phyloP scores from a whole-genome alignment of 2,113 vertebrate species.

The Talpa occidentalis region DNA sequence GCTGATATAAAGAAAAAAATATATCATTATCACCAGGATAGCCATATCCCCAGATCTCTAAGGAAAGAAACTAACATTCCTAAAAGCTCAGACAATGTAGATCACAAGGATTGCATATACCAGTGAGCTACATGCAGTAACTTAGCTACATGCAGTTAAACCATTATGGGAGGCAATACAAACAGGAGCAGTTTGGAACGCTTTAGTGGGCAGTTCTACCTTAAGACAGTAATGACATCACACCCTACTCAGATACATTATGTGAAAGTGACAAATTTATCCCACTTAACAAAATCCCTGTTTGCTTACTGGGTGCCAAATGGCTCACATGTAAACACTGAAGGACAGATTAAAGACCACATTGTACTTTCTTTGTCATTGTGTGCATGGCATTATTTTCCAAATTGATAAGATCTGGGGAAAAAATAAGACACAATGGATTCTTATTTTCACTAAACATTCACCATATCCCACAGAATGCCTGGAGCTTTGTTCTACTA shows the following conservation, averaged over 20 bases:
- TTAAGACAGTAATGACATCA: slow-evolving; percentile 27
- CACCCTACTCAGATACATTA: slow-evolving; percentile 1
- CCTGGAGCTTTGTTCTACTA: background rate
- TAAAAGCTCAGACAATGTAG: background rate
- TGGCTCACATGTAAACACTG: background rate
- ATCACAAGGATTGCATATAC: background rate
- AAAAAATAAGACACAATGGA: slow-evolving; percentile 59
- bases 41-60: background rate
- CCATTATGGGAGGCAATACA: background rate
- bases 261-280: slow-evolving; percentile 46
- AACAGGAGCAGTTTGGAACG: background rate
- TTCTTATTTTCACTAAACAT: slow-evolving; percentile 51
- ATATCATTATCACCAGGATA: background rate
- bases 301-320: slow-evolving; percentile 30
- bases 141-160: background rate
- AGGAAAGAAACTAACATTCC: background rate
- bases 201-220: background rate
- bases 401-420: slow-evolving; percentile 61
- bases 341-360: slow-evolving; percentile 53
- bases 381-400: slow-evolving; percentile 54
- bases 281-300: background rate
- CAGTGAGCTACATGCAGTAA: background rate
- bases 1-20: background rate
- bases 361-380: slow-evolving; percentile 64
- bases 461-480: slow-evolving; percentile 42